A percentile compares a stretch with the other conserved stretches of the same genome.
These are phyloP conservation scores for Nemoura dubitans DNA, from an alignment of 2,888 invertebrate species.

Conservation along the genomic window DNA sequence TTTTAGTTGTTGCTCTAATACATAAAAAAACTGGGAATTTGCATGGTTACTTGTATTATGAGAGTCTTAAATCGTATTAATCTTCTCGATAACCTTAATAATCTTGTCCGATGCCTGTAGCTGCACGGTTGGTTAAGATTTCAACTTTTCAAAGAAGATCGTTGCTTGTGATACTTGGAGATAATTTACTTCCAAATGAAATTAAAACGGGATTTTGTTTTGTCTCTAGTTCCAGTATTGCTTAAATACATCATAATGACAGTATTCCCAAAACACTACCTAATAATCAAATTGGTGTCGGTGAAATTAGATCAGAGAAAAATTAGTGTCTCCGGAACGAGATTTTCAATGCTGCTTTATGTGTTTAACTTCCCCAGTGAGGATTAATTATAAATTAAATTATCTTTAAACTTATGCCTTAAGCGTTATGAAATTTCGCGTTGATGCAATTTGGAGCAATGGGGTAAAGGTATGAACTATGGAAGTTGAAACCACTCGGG, in stretches of 20 bases:
- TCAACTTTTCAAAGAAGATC: too few relatives aligned
- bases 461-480: background rate
- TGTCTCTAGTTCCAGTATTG: background rate
- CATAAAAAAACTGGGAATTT: too few relatives aligned
- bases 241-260: background rate
- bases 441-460: background rate
- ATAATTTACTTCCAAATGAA: background rate
- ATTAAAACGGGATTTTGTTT: background rate
- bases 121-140: too few relatives aligned
- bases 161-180: too few relatives aligned
- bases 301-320: background rate
- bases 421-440: background rate
- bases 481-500: too few relatives aligned
- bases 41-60: too few relatives aligned
- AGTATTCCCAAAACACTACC: background rate
- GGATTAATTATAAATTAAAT: background rate
- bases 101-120: too few relatives aligned
- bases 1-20: too few relatives aligned
- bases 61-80: too few relatives aligned
- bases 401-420: background rate
- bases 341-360: background rate
- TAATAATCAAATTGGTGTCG: background rate
- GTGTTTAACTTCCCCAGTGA: background rate
- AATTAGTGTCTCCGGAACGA: background rate
- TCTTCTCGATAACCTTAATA: too few relatives aligned